Conservation (phyloP, 1,140 invertebrate species). For the Calephelis virginiensis region DNA sequence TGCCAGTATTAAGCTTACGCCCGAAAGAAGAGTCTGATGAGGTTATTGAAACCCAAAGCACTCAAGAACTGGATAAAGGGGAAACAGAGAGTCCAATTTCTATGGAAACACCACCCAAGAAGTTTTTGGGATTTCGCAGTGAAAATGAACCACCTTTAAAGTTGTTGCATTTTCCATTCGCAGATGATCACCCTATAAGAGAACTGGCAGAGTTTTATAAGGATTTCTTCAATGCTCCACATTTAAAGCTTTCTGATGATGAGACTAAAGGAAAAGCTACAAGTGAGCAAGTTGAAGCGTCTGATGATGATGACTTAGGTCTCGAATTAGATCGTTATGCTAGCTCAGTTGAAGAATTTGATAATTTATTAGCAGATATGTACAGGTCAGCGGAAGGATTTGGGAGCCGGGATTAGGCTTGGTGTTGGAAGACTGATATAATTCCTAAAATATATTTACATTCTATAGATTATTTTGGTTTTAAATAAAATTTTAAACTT, state of each 20-base stretch:
- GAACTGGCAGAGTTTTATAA: slow-evolving; percentile 72
- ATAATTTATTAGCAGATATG: slow-evolving; percentile 68
- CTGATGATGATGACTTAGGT: slow-evolving; percentile 53
- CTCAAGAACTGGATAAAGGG: slow-evolving; percentile 51
- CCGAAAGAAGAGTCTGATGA: slow-evolving; percentile 28
- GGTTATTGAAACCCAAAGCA: slow-evolving; percentile 53
- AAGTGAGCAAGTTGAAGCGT: slow-evolving; percentile 41
- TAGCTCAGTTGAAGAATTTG: slow-evolving; percentile 65
- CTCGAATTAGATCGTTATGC: slow-evolving; percentile 61
- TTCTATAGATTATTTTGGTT: slow-evolving; percentile 16
- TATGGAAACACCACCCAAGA: slow-evolving; percentile 65
- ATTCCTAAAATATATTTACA: slow-evolving; percentile 13
- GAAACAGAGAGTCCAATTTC: slow-evolving; percentile 59
- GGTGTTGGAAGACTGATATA: slow-evolving; percentile 56
- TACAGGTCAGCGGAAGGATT: slow-evolving; percentile 64
- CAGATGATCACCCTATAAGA: slow-evolving; percentile 66
- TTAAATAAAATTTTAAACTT: slow-evolving; percentile 8
- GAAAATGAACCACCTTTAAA: slow-evolving; percentile 66
- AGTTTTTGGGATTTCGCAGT: slow-evolving; percentile 59
- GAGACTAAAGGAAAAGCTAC: slow-evolving; percentile 33
- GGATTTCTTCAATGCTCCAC: slow-evolving; percentile 70
- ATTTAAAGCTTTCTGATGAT: slow-evolving; percentile 57
- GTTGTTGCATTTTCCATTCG: slow-evolving; percentile 62
- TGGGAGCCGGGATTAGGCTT: slow-evolving; percentile 40
- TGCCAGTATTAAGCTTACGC: slow-evolving; percentile 45